Evolutionary conservation across 2,797 vertebrate species (phyloP).

Genomic region (Enteromius fasciolatus): DNA sequence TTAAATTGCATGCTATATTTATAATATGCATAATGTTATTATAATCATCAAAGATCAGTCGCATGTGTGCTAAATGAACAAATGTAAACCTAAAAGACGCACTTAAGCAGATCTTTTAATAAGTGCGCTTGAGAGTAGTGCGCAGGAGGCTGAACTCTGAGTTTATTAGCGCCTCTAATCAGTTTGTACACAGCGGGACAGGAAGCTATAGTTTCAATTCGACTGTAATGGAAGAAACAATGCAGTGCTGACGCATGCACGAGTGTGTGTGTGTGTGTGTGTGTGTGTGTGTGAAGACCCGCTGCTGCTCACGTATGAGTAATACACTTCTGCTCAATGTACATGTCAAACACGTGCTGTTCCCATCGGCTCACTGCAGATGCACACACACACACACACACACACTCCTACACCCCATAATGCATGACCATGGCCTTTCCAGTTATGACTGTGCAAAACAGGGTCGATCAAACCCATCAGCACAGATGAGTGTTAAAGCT

Average conservation of each 20-base stretch:
- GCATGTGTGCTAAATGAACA: background rate
- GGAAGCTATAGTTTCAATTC: constrained; percentile 47
- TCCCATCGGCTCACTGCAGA: constrained; percentile 15
- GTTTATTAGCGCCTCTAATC: constrained; percentile 46
- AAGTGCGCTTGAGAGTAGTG: background rate
- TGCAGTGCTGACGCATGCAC: constrained; percentile 40
- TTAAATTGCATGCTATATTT: background rate
- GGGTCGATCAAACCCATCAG: constrained; percentile 15
- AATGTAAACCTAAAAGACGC: background rate
- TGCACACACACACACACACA: constrained; percentile 25
- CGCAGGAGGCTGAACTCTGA: background rate
- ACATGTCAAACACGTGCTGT: constrained; percentile 36
- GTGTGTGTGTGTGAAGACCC: constrained; percentile 46
- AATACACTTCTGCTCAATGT: constrained; percentile 28
- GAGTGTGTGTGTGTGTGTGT: constrained; percentile 43
- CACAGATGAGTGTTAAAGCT: background rate
- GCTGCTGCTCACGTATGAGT: constrained; percentile 46
- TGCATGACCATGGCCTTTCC: constrained; percentile 53
- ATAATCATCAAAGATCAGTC: background rate
- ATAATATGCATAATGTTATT: background rate
- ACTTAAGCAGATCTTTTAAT: background rate
- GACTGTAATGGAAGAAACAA: constrained; percentile 61
- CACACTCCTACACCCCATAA: constrained; percentile 13
- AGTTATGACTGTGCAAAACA: constrained; percentile 58
- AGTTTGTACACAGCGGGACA: constrained; percentile 46